These are phyloP conservation scores for Rhabditoides inermis DNA, from an alignment of 2,888 invertebrate species.

Conservation along the genomic window DNA sequence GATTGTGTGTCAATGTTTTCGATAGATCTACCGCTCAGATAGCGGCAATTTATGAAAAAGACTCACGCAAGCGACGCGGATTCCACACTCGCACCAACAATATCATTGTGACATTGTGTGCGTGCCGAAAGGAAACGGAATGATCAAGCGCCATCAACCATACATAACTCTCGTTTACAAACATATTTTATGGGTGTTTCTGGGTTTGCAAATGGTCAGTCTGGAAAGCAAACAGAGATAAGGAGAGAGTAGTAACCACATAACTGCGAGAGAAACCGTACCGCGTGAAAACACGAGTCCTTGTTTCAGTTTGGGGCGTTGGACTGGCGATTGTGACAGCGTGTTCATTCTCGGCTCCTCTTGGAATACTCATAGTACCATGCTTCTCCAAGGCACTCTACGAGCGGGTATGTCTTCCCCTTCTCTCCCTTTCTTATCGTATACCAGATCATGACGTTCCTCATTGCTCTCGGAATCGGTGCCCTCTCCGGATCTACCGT, in stretches of 20 bases:
- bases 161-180: too few relatives aligned
- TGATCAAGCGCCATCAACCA: neutral
- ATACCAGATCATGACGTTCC: slow-evolving; percentile 47
- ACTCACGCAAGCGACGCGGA: too few relatives aligned
- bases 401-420: too few relatives aligned
- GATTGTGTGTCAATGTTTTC: neutral
- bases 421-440: too few relatives aligned
- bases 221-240: neutral
- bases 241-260: neutral
- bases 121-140: too few relatives aligned
- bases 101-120: too few relatives aligned
- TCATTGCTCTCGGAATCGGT: slow-evolving; percentile 47
- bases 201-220: neutral
- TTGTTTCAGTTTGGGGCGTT: slow-evolving; percentile 42
- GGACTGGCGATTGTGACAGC: slow-evolving; percentile 47
- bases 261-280: neutral
- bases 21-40: too few relatives aligned
- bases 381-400: slow-evolving; percentile 37
- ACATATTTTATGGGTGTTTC: neutral
- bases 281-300: neutral
- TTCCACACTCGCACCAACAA: too few relatives aligned
- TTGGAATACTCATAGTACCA: slow-evolving; percentile 44
- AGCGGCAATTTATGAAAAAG: too few relatives aligned
- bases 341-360: slow-evolving; percentile 40
- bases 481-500: slow-evolving; percentile 41